A percentile compares a stretch with the other conserved stretches of the same genome.
These are phyloP conservation scores for Choristoneura rosaceana DNA, from an alignment of 2,888 invertebrate species.

Conservation along the genomic window DNA sequence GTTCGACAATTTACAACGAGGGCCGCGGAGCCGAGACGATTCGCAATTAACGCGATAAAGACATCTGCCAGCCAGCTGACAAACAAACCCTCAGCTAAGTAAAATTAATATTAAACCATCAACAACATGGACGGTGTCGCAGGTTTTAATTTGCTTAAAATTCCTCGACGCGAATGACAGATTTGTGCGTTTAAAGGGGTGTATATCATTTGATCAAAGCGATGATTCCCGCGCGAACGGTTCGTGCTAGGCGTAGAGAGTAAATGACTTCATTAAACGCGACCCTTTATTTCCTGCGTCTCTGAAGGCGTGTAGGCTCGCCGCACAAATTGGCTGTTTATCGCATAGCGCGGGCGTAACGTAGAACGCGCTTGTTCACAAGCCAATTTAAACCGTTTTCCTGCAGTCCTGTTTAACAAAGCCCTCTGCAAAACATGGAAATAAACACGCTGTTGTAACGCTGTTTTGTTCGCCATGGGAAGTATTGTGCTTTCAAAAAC, in stretches of 20 bases:
- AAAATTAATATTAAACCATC: slow-evolving; percentile 65
- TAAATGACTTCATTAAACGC: slow-evolving; percentile 73
- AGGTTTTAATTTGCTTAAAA: slow-evolving; percentile 54
- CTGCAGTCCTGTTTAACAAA: slow-evolving; percentile 62
- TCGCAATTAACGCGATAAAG: slow-evolving; percentile 70
- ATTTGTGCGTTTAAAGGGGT: slow-evolving; percentile 53
- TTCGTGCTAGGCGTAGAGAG: slow-evolving; percentile 54
- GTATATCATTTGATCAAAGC: slow-evolving; percentile 63
- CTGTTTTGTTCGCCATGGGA: slow-evolving; percentile 50
- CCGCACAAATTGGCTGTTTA: slow-evolving; percentile 73
- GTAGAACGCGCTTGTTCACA: slow-evolving; percentile 62
- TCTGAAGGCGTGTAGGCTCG: slow-evolving; percentile 60
- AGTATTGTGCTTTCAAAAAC: slow-evolving; percentile 54
- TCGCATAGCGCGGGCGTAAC: slow-evolving; percentile 61
- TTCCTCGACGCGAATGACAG: slow-evolving; percentile 51
- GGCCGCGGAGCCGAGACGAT: slow-evolving; percentile 54
- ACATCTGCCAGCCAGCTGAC: slow-evolving; percentile 60
- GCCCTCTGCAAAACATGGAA: slow-evolving; percentile 68
- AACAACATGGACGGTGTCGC: slow-evolving; percentile 52
- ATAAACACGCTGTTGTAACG: slow-evolving; percentile 63
- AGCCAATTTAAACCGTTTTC: slow-evolving; percentile 70
- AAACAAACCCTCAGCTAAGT: slow-evolving; percentile 64
- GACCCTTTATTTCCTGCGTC: slow-evolving; percentile 63
- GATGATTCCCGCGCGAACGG: slow-evolving; percentile 49
- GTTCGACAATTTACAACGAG: slow-evolving; percentile 60